Evolutionary conservation across 2,797 vertebrate genomes (phyloP), one percentile per base, ranked within the genome.

Genomic region (Furcifer pardalis): DNA sequence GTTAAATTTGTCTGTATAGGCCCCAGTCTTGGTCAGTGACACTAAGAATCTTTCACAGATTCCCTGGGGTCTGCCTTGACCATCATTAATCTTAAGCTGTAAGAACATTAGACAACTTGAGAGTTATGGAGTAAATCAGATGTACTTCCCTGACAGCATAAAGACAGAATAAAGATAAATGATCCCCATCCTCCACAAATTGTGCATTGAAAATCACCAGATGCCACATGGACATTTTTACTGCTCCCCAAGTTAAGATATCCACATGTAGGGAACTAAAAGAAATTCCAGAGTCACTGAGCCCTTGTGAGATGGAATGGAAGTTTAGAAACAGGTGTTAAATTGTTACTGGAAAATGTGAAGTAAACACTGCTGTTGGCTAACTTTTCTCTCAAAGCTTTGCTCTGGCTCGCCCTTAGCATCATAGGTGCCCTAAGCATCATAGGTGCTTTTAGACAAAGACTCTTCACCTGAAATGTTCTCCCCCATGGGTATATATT

Each of bases 191-290:
- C 73, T 76, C 65, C 42, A 80, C 56, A 86, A 19, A 86, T 62
- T 83, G 89, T 94, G 73, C 44, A 37, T 77, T 94, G 90, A 94
- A 92, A 87, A 92, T 86, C 69, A 89, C 84, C 89, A 93, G 91
- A 85, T 89, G 40, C 84, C 75, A 84, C 80, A 75, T 72, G 7
- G 91, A 88, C 85, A 65, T 89, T 93, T 94, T 94, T 94, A 93
- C 71, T 89, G 19, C 82, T 89, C 72, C 56, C 21, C 23, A 6
- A 86, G 77, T 91, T 88, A 90, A 71, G 72, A 89, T 93, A 92
- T 90, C 92, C 89, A 86, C 77, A 59, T 84, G 82, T 56, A 87
- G 85, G 76, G 79, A 89, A 56, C 73, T 83, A 44, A 66, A 86
- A 90, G 78, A 82, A 91, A 93, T 93, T 92, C 89, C 83, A 71